Evolutionary conservation across 2,888 invertebrate genomes (phyloP).

Genomic region (Trichogramma dendrolimi): DNA sequence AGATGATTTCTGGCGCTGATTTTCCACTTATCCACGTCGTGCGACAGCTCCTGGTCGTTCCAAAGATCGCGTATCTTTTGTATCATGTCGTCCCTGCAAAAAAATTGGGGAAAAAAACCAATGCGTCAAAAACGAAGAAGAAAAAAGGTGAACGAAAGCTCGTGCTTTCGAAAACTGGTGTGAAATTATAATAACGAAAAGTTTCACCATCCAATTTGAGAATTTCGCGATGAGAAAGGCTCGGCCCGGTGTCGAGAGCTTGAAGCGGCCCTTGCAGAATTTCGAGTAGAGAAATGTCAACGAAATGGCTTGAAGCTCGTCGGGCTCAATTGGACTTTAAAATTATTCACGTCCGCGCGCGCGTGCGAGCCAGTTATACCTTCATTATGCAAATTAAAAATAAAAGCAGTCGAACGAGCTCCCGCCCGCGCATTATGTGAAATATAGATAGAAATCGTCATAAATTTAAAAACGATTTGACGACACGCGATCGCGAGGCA

Average conservation of each 20-base stretch:
- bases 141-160: not conserved
- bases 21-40: constrained; percentile 53
- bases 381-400: too few species aligned
- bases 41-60: constrained; percentile 37
- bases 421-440: too few species aligned
- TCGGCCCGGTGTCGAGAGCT: not conserved
- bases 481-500: too few species aligned
- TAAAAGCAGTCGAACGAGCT: too few species aligned
- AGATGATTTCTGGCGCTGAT: constrained; percentile 54
- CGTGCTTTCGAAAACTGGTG: not conserved
- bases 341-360: too few species aligned
- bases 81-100: constrained; percentile 45
- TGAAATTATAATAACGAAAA: not conserved
- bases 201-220: not conserved
- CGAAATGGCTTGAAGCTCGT: too few species aligned
- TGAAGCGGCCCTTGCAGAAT: too few species aligned
- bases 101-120: not conserved
- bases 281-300: too few species aligned
- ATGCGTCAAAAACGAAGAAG: not conserved
- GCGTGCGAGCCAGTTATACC: too few species aligned
- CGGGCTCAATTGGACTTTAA: too few species aligned
- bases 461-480: too few species aligned
- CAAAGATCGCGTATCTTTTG: constrained; percentile 43
- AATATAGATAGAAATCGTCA: too few species aligned
- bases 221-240: not conserved